Evolutionary conservation across 1,140 invertebrate genomes (phyloP), one percentile per base, ranked within the genome.

Genomic region (Plutomurus gul): DNA sequence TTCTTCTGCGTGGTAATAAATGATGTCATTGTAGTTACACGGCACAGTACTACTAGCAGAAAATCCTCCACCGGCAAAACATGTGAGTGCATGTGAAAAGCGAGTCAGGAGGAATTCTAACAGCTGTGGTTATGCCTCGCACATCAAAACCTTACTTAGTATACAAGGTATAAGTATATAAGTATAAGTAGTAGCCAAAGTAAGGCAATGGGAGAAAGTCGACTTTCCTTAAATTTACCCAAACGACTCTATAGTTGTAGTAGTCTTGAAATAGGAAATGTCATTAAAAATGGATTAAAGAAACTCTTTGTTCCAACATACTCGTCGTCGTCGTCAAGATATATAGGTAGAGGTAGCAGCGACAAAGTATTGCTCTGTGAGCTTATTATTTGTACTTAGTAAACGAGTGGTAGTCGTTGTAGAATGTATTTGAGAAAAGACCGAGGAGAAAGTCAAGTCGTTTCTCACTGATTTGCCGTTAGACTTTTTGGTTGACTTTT

Each of bases 281-380:
- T 78, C 80, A 81, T 81, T 81, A 81, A 81, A 81, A 81, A 78
- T 81, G 80, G 76, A 81, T 81, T 78, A 81, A 81, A 80, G 74
- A 37, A 49, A 43, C 30, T 25, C 56, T 65, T 65, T 65, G 56
- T 65, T 65, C 56, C n/a, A n/a, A n/a, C n/a, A n/a, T n/a, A n/a
- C n/a, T n/a, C n/a, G n/a, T n/a, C n/a, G n/a, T n/a, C n/a, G n/a
- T n/a, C n/a, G n/a, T n/a, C n/a, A n/a, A n/a, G n/a, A n/a, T n/a
- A n/a, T n/a, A n/a, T 65, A 30, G 56, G 27, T n/a, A 65, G 33
- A 65, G n/a, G 20, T 51, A 25, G 47, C 47, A 49, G 20, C 10
- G 20, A 20, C 3, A 46, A 46, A n/a, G n/a, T n/a, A n/a, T n/a
- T n/a, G n/a, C n/a, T n/a, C n/a, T n/a, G n/a, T n/a, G n/a, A n/a